Evolutionary conservation across 2,797 vertebrate species (phyloP).

Genomic region (Thunnus albacares): DNA sequence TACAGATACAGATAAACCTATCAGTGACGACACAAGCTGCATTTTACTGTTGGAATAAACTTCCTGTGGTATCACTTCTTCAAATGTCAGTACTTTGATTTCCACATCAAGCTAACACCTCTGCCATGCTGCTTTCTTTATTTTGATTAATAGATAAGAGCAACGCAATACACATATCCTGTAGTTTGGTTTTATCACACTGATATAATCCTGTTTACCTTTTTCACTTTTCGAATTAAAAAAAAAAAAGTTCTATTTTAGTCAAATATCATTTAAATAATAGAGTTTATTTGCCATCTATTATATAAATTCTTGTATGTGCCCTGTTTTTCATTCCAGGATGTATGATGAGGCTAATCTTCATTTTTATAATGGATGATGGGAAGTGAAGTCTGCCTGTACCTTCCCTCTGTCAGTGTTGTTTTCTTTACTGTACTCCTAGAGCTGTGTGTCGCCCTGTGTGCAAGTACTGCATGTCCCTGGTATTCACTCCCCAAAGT

Average conservation of each 20-base stretch:
- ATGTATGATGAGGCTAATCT: conserved; percentile 61
- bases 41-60: conserved; percentile 5
- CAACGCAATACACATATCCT: conserved; percentile 64
- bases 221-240: conserved; percentile 36
- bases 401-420: conserved; percentile 87
- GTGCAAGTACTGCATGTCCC: conserved; percentile 90
- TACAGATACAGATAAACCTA: not conserved
- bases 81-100: not conserved
- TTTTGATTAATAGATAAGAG: conserved; percentile 51
- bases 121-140: conserved; percentile 25
- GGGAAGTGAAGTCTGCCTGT: conserved; percentile 85
- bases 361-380: conserved; percentile 87
- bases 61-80: conserved; percentile 14
- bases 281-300: conserved; percentile 21
- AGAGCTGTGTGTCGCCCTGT: conserved; percentile 90
- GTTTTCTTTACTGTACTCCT: conserved; percentile 87
- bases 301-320: conserved; percentile 14
- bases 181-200: conserved; percentile 51
- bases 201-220: conserved; percentile 16
- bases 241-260: conserved; percentile 29
- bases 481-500: conserved; percentile 77
- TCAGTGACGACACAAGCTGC: conserved; percentile 9
- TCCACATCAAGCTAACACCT: conserved; percentile 44
- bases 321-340: conserved; percentile 24
- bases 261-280: conserved; percentile 23